Percentiles rank a stretch among this genome's conserved stretches.
phyloP scores from a whole-genome alignment of 2,797 vertebrate genomes.

The Chloroceryle inda region DNA sequence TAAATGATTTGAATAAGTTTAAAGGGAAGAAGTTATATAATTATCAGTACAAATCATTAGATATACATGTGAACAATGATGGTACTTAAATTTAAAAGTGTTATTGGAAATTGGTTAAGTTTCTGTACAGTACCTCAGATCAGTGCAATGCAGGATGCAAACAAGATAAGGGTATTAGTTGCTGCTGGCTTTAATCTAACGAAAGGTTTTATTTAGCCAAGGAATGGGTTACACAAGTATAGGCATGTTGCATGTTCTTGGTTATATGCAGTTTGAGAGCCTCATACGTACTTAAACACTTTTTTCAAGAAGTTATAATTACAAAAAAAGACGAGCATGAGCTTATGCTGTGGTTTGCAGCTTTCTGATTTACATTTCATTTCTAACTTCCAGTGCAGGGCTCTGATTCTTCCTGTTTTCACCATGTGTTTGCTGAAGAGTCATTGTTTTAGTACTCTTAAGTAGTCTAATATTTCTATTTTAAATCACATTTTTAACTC shows the following conservation, averaged over 20 bases:
- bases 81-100: too few relatives aligned
- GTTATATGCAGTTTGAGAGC: background rate
- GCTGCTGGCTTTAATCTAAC: background rate
- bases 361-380: background rate
- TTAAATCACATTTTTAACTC: background rate
- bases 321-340: background rate
- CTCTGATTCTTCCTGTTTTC: background rate
- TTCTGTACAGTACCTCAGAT: background rate
- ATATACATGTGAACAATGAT: background rate
- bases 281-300: background rate
- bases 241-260: background rate
- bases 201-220: background rate
- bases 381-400: fast-evolving
- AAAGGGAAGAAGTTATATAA: background rate
- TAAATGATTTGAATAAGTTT: background rate
- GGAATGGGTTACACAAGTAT: background rate
- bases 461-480: background rate
- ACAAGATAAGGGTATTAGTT: background rate
- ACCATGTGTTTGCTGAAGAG: background rate
- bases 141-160: background rate
- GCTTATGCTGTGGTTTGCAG: background rate
- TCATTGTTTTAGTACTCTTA: fast-evolving
- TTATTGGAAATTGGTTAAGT: too few relatives aligned
- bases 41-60: background rate
- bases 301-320: background rate